Conservation (phyloP, 2,113 vertebrate genomes). For the Puffinus mauretanicus region DNA sequence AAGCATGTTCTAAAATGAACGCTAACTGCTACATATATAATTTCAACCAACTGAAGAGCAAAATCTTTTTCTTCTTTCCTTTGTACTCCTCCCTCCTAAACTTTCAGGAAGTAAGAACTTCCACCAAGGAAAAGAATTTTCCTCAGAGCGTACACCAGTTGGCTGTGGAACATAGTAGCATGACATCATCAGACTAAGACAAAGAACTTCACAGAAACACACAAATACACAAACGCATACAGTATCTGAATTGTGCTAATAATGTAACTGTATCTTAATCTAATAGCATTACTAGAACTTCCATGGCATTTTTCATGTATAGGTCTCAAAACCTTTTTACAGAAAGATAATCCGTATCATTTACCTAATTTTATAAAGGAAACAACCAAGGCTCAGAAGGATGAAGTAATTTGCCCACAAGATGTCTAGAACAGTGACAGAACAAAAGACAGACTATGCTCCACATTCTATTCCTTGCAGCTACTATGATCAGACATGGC, state of each 20-base stretch:
- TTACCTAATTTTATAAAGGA: background rate
- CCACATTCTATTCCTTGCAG: background rate
- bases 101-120: background rate
- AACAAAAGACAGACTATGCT: background rate
- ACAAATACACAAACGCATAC: background rate
- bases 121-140: background rate
- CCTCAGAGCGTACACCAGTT: background rate
- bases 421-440: background rate
- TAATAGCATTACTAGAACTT: background rate
- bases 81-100: background rate
- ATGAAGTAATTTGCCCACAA: background rate
- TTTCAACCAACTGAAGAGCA: background rate
- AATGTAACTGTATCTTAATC: background rate
- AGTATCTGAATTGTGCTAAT: background rate
- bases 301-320: rapidly evolving
- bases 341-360: background rate
- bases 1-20: background rate
- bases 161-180: rapidly evolving
- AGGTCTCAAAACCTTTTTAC: background rate
- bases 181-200: background rate
- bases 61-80: background rate
- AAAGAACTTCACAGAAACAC: background rate
- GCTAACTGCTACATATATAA: background rate
- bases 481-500: rapidly evolving
- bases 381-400: background rate